Conservation (phyloP, 1,140 invertebrate species). For the Trachymyrmex septentrionalis region DNA sequence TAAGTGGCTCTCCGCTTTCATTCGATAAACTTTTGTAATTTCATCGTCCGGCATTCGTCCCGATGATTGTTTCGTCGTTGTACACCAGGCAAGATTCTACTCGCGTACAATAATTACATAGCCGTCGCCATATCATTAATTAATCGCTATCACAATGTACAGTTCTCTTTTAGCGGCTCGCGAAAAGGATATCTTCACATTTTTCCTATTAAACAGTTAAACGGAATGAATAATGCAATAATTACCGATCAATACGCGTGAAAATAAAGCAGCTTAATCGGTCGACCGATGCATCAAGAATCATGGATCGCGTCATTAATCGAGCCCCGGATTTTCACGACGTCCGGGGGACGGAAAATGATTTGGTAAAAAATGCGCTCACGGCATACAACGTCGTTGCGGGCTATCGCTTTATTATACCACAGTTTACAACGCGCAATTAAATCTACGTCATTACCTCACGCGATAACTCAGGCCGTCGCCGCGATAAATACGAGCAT, state of each 20-base stretch:
- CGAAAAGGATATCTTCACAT: background rate
- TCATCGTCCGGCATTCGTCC: conserved; percentile 20
- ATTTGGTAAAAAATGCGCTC: conserved; percentile 43
- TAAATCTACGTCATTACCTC: conserved; percentile 52
- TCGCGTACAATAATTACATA: background rate
- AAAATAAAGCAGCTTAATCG: conserved; percentile 2
- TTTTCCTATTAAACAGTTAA: background rate
- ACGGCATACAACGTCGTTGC: background rate
- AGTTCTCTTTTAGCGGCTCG: background rate
- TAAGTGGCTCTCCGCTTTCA: conserved; percentile 51
- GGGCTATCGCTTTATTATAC: conserved; percentile 55
- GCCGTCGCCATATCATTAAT: background rate
- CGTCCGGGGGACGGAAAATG: background rate
- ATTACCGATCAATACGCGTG: background rate
- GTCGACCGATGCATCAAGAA: background rate
- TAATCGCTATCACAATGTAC: background rate
- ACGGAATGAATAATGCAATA: background rate
- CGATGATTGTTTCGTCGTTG: conserved; percentile 45
- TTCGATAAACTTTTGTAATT: conserved; percentile 56
- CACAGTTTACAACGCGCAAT: conserved; percentile 56
- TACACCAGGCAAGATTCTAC: background rate
- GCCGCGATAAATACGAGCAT: conserved; percentile 55
- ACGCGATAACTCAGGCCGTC: conserved; percentile 40
- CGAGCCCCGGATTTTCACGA: conserved; percentile 31
- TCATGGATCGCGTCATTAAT: conserved; percentile 6